Conservation (phyloP, 2,797 vertebrate genomes). For the Lepidocolaptes lacrymiger region DNA sequence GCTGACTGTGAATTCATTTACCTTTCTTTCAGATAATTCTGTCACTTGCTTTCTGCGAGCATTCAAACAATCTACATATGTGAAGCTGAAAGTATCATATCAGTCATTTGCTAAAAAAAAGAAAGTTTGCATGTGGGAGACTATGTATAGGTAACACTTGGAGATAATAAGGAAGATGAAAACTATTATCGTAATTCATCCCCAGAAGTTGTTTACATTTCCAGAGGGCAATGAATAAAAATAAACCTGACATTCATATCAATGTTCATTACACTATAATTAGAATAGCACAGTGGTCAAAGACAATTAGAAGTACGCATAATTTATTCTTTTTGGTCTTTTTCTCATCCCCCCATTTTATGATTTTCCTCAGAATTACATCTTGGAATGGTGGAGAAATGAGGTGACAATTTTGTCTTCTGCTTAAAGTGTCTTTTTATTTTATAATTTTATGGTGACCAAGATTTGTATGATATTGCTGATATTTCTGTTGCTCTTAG, state of each 20-base stretch:
- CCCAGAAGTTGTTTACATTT: neutral
- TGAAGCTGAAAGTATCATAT: neutral
- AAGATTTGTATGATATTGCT: neutral
- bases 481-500: neutral
- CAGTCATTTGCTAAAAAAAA: neutral
- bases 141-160: neutral
- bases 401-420: neutral
- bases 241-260: neutral
- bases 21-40: neutral
- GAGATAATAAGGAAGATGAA: neutral
- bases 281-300: neutral
- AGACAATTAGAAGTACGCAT: neutral
- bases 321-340: neutral
- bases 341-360: fast-evolving
- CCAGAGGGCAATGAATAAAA: neutral
- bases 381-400: neutral
- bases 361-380: neutral
- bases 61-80: neutral
- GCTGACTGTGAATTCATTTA: neutral
- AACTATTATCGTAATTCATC: neutral
- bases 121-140: fast-evolving
- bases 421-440: neutral
- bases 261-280: neutral
- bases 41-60: neutral
- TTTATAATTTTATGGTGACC: neutral